These are phyloP conservation scores for Temnothorax rugatulus DNA, from an alignment of 2,888 invertebrate genomes.

Conservation along the genomic window DNA sequence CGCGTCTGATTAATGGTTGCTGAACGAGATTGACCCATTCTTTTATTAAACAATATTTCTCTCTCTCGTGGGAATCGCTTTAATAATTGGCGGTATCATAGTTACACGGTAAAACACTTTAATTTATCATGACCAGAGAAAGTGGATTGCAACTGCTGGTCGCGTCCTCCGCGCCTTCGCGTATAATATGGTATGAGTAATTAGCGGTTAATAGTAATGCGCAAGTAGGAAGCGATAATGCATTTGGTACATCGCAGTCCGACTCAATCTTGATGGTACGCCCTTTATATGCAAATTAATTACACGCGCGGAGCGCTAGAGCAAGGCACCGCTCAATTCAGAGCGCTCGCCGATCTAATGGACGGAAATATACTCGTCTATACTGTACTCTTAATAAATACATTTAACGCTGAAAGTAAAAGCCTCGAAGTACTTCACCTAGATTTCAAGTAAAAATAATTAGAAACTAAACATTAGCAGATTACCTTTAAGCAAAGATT, in stretches of 20 bases:
- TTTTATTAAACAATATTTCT: background rate
- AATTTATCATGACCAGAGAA: conserved; percentile 1
- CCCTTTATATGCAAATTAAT: conserved; percentile 28
- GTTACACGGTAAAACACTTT: background rate
- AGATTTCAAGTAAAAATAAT: background rate
- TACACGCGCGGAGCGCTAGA: background rate
- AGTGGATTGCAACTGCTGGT: conserved; percentile 17
- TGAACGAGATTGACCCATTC: background rate
- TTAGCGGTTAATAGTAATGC: conserved; percentile 19
- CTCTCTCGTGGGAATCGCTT: conserved; percentile 3
- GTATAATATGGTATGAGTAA: background rate
- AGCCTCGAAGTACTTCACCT: background rate
- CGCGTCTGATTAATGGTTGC: conserved; percentile 16
- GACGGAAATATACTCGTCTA: background rate
- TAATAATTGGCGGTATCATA: background rate
- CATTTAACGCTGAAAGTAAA: background rate
- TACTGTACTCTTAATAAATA: background rate
- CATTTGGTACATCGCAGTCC: background rate
- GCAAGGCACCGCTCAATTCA: background rate
- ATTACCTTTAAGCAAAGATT: background rate
- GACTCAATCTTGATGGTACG: conserved; percentile 11
- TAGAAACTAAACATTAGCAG: background rate
- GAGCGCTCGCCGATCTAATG: background rate
- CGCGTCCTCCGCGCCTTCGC: background rate
- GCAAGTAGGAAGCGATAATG: conserved; percentile 28